Evolutionary conservation across 2,797 vertebrate genomes (phyloP), one percentile per base, ranked within the genome.

Genomic region (Melanotaenia maccullochi): DNA sequence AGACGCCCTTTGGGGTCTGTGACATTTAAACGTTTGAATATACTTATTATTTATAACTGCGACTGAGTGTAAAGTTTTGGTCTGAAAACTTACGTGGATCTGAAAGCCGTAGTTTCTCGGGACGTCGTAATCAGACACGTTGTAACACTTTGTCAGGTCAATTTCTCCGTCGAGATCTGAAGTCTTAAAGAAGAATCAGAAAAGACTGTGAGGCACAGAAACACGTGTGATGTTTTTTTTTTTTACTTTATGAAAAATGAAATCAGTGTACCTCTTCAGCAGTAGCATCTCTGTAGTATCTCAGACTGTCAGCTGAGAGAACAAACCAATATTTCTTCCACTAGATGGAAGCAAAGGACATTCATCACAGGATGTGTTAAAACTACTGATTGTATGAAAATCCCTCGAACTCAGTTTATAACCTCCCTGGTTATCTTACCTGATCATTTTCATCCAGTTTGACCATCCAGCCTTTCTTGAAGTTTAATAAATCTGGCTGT

Each of bases 271-370:
- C 93, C 89, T 94, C 93, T 73, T 94, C 93, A 1, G 91, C 89
- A 0, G 76, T 18, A 0, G 88, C 89, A 78, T 94, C 91, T 70
- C 79, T 90, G 87, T 91, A 94, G 73, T 77, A 94, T 24, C 85
- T 83, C 71, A 94, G 87, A 32, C 79, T 91, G 82, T 93, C 89
- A 1, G 88, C 76, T 0, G 92, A 93, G 44, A 94, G 77, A 18
- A 94, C 93, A 49, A 93, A 94, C 93, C 93, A 94, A 52, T 79
- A 93, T 42, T 94, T 94, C 87, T 75, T 93, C 93, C 92, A 94
- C 93, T 94, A 75, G 73, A 82, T 65, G 76, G 72, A 67, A 81
- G 52, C 70, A 87, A 54, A 81, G 24, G 1, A 76, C 60, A 73
- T 36, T 35, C n/a, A 22, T 32, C 32, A 32, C 5, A 32, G 32